Percentiles rank a stretch among this genome's conserved stretches.
phyloP scores from a whole-genome alignment of 2,797 vertebrate species.

The Paramormyrops hopkinsi region DNA sequence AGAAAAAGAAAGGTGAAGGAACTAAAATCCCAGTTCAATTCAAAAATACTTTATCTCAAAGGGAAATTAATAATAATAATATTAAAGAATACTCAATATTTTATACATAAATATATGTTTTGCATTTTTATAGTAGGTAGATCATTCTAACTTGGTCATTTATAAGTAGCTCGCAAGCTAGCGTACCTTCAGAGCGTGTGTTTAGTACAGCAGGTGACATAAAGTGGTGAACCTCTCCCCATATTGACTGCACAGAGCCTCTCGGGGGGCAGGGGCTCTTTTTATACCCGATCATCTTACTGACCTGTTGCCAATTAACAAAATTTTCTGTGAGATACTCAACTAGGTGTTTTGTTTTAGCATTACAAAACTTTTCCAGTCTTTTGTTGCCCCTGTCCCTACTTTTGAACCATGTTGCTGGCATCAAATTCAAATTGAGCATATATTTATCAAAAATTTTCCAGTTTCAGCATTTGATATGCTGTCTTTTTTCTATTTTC shows the following conservation, averaged over 20 bases:
- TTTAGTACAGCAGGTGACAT: too few species aligned
- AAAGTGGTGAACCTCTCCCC: not conserved
- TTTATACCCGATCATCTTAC: not conserved
- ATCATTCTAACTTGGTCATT: too few species aligned
- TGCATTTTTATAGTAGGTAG: too few species aligned
- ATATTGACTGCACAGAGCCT: not conserved
- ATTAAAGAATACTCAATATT: too few species aligned
- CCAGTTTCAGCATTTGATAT: not conserved
- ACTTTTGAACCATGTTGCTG: not conserved
- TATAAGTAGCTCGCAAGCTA: too few species aligned
- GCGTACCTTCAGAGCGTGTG: too few species aligned
- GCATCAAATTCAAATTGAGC: not conserved
- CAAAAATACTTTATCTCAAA: too few species aligned
- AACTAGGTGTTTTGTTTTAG: not conserved
- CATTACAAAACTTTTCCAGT: not conserved
- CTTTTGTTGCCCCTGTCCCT: not conserved
- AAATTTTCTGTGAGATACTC: not conserved
- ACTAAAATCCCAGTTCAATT: too few species aligned
- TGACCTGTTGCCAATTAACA: not conserved
- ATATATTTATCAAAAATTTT: not conserved
- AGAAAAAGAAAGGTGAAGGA: too few species aligned
- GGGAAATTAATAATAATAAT: too few species aligned
- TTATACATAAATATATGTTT: too few species aligned
- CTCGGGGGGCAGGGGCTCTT: not conserved
- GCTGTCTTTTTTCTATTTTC: not conserved